Base-by-base conservation (phyloP, 1,140 invertebrate genomes). In the Caerostris darwini region DNA sequence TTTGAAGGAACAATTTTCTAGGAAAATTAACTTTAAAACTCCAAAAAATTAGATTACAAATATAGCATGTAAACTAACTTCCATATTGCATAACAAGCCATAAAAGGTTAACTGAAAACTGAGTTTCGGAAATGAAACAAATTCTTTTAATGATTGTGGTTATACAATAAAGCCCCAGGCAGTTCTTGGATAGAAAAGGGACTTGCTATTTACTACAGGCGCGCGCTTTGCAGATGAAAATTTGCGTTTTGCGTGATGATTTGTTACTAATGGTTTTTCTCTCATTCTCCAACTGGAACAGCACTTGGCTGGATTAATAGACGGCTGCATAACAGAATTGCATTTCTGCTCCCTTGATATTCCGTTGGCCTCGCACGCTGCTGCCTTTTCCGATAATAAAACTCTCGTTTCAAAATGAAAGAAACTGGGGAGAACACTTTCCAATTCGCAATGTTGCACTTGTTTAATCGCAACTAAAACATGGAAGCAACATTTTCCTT, bases 191-290 rank as follows among this genome's bases (percentile, higher is more conserved):
- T 34, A 14, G 14, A 77, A n/a, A 77, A 12, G n/a, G 34, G 14
- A 34, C 71, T 34, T 77, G 34, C 34, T 77, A 77, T 77, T 77
- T 77, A 77, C 71, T 34, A 34, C 34, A 34, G 34, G 3, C 71
- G 53, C 71, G 53, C 71, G 12, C 71, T 77, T 77, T 67, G 5
- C 19, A 53, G 71, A 77, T 77, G 71, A 77, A 77, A 77, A 77
- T 77, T 77, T 77, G 71, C 34, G 71, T 77, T 77, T 77, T 12
- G 71, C 71, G 71, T 77, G 71, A 77, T 77, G 71, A 77, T 77
- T 77, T 77, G 71, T 77, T 53, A 77, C 71, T 77, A 77, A 77
- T 77, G 71, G 71, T 77, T 77, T 77, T 77, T 77, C 71, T 77
- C 71, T 77, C 71, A 77, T 77, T 77, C 50, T 50, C 53, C 34